Evolutionary conservation across 2,888 invertebrate genomes (phyloP).

Genomic region (Fragum fragum): DNA sequence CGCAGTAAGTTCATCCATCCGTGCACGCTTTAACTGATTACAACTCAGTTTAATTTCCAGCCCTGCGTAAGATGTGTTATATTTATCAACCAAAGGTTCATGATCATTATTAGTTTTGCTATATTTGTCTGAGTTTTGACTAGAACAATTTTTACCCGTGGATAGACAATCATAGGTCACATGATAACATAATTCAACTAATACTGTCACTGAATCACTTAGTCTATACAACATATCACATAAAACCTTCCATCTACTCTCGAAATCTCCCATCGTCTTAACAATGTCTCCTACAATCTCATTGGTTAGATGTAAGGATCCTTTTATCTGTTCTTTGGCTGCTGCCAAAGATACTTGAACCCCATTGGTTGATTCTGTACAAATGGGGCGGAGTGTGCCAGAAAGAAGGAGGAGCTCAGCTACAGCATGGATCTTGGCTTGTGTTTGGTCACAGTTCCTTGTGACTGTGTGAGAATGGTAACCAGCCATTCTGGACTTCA

Average conservation of each 20-base stretch:
- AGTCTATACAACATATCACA: constrained; percentile 79
- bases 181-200: constrained; percentile 83
- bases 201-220: constrained; percentile 78
- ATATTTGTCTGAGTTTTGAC: constrained; percentile 64
- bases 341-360: constrained; percentile 52
- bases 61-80: constrained; percentile 81
- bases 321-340: constrained; percentile 60
- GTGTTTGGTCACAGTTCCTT: constrained; percentile 78
- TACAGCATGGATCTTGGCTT: constrained; percentile 84
- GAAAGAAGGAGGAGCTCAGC: constrained; percentile 85
- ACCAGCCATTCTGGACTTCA: constrained; percentile 73
- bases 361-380: constrained; percentile 70
- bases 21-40: constrained; percentile 76
- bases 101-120: constrained; percentile 15
- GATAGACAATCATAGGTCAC: constrained; percentile 81
- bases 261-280: constrained; percentile 59
- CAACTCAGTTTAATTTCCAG: constrained; percentile 84
- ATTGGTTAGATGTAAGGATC: constrained; percentile 48
- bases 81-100: constrained; percentile 82
- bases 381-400: constrained; percentile 83
- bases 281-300: constrained; percentile 57
- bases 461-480: constrained; percentile 77
- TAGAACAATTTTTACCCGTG: constrained; percentile 55
- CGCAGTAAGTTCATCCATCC: constrained; percentile 79
- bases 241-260: constrained; percentile 75